These are phyloP conservation scores for Frankliniella intonsa DNA, from an alignment of 2,888 invertebrate genomes.

Conservation along the genomic window DNA sequence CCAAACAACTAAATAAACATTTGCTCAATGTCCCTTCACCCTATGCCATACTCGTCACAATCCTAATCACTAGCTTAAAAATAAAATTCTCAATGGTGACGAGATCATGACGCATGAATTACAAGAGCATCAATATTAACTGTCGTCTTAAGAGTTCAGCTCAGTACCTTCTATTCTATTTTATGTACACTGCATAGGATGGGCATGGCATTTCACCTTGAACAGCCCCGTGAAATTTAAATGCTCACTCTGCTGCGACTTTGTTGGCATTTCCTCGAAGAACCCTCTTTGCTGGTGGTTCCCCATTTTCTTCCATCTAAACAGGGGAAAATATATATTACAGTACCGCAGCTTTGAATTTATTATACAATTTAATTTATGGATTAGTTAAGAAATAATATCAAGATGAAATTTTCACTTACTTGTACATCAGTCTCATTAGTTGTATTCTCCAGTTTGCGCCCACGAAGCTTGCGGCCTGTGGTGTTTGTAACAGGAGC, in stretches of 20 bases:
- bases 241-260: conserved; percentile 15
- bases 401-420: conserved; percentile 39
- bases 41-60: conserved; percentile 13
- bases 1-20: conserved; percentile 10
- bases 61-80: conserved; percentile 19
- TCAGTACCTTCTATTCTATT: not conserved
- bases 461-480: not conserved
- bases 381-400: not conserved
- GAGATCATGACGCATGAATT: conserved; percentile 19
- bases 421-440: conserved; percentile 59
- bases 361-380: too few relatives aligned
- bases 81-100: conserved; percentile 15
- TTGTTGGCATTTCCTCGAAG: conserved; percentile 31
- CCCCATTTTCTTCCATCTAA: not conserved
- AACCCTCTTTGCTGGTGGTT: conserved; percentile 31
- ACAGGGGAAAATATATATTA: not conserved
- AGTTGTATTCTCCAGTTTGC: not conserved
- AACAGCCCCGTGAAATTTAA: conserved; percentile 35
- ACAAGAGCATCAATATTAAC: not conserved
- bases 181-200: conserved; percentile 23
- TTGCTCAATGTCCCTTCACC: conserved; percentile 3
- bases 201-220: conserved; percentile 33
- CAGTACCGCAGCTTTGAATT: conserved; percentile 18
- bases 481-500: not conserved
- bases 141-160: not conserved